These are phyloP conservation scores for Darevskia mixta DNA, from an alignment of 2,797 vertebrate species.

Conservation along the genomic window DNA sequence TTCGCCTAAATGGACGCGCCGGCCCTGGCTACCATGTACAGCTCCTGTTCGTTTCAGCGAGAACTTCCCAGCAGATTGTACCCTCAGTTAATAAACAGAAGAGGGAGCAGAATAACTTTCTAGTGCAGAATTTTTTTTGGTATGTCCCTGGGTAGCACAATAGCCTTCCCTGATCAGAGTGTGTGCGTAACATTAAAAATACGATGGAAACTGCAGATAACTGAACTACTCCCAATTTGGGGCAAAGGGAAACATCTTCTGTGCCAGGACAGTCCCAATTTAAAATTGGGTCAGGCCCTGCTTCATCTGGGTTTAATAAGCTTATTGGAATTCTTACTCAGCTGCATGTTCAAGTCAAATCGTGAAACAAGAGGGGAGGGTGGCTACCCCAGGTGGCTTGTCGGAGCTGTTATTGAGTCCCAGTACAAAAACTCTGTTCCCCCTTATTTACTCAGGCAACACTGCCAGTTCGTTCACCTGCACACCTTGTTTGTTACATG, in stretches of 20 bases:
- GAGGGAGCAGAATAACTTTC: not conserved
- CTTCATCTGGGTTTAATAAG: conserved; percentile 16
- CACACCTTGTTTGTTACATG: not conserved
- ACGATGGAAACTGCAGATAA: not conserved
- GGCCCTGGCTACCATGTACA: not conserved
- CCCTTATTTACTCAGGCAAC: not conserved
- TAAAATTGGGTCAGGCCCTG: not conserved
- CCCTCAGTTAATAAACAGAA: not conserved
- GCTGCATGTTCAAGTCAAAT: not conserved
- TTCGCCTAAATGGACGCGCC: no score
- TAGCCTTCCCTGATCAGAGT: not conserved
- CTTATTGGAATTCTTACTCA: conserved; percentile 15
- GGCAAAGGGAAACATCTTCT: not conserved
- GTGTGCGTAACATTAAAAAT: not conserved
- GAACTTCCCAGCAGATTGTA: not conserved
- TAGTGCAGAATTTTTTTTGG: not conserved
- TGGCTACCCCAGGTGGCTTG: not conserved
- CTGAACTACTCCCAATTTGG: not conserved
- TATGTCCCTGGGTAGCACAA: not conserved
- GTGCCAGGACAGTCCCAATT: not conserved
- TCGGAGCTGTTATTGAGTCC: not conserved
- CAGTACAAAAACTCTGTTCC: not conserved
- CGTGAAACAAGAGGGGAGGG: not conserved
- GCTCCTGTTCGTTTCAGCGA: not conserved
- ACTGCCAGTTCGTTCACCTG: not conserved